Evolutionary conservation across 2,888 invertebrate species (phyloP), one percentile per base, ranked within the genome.

Genomic region (Deilephila porcellus): DNA sequence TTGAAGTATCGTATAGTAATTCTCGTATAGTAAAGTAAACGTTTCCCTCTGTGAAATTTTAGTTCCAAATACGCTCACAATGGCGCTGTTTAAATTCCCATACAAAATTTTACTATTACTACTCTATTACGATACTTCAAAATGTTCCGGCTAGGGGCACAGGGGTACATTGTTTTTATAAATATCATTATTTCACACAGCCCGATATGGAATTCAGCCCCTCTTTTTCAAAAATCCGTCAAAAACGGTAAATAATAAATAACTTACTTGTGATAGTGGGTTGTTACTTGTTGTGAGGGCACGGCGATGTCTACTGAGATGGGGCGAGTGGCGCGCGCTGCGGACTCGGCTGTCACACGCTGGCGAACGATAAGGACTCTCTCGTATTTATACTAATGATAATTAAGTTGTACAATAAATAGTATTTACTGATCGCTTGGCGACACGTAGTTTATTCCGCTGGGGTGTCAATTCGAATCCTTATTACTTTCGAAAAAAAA

Each of bases 241-340:
- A 53, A 52, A 70, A 52, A 29, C 19, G 6, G 52, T 63, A 60
- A 71, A 20, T 37, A 70, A 71, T 72, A 63, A 73, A 67, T 45
- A 67, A 87, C 85, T 86, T 76, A 86, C 86, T 86, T 80, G 79
- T 81, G 73, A 76, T 76, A 74, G 71, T 75, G 75, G 75, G 77
- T 71, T 76, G 70, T 14, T 37, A 37, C 37, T 37, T 37, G 37
- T 74, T 67, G 67, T 67, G 67, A 45, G 37, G 45, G 17, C 77
- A 80, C 81, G 77, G 81, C 74, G 52, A 11, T 20, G 52, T 25
- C 4, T 45, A 82, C 78, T 76, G 79, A 74, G 67, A 73, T 59
- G 62, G 29, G 5, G 67, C 72, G 75, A 67, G 75, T 67, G 45
- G 3, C 52, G n/a, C 45, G 4, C 67, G 4, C 6, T n/a, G 25